Evolutionary conservation across 1,140 invertebrate genomes (phyloP).

Genomic region (Drosophila leontia): DNA sequence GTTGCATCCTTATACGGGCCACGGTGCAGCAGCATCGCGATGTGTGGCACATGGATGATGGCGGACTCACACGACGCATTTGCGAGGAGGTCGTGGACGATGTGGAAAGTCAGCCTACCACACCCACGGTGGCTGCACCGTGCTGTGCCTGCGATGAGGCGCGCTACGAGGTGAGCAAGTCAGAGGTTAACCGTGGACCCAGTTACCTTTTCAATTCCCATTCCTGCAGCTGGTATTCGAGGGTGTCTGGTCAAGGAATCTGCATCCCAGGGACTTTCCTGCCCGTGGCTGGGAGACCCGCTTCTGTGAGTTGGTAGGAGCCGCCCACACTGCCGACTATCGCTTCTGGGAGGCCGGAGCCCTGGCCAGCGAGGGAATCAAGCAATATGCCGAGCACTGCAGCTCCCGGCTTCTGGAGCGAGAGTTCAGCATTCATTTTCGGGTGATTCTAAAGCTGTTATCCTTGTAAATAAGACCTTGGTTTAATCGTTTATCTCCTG

Average conservation of each 20-base stretch:
- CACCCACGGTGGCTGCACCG: slow-evolving; percentile 87
- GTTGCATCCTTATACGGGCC: slow-evolving; percentile 91
- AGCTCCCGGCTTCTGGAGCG: slow-evolving; percentile 94
- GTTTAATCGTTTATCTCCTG: background rate
- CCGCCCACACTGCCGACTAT: slow-evolving; percentile 95
- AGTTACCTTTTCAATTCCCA: background rate
- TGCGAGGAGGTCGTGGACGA: slow-evolving; percentile 91
- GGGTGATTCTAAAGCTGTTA: slow-evolving; percentile 7
- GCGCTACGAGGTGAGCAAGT: slow-evolving; percentile 92
- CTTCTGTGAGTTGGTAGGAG: slow-evolving; percentile 99
- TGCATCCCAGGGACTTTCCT: slow-evolving; percentile 98
- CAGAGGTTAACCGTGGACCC: no score
- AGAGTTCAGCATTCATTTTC: slow-evolving; percentile 92
- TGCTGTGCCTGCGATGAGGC: slow-evolving; percentile 97
- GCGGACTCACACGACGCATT: slow-evolving; percentile 89
- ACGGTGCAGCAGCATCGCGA: slow-evolving; percentile 93
- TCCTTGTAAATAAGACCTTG: no score
- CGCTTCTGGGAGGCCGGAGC: slow-evolving; percentile 95
- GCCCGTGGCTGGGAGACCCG: slow-evolving; percentile 93
- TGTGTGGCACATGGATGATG: slow-evolving; percentile 95
- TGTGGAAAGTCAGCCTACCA: slow-evolving; percentile 88
- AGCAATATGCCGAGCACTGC: slow-evolving; percentile 97
- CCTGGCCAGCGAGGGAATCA: slow-evolving; percentile 93
- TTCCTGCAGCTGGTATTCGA: slow-evolving; percentile 93
- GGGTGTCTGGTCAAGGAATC: slow-evolving; percentile 98